Percentiles rank a stretch among this genome's conserved stretches.
These are phyloP conservation scores for Tringa solitaria DNA, from an alignment of 2,113 vertebrate genomes.

Conservation along the genomic window DNA sequence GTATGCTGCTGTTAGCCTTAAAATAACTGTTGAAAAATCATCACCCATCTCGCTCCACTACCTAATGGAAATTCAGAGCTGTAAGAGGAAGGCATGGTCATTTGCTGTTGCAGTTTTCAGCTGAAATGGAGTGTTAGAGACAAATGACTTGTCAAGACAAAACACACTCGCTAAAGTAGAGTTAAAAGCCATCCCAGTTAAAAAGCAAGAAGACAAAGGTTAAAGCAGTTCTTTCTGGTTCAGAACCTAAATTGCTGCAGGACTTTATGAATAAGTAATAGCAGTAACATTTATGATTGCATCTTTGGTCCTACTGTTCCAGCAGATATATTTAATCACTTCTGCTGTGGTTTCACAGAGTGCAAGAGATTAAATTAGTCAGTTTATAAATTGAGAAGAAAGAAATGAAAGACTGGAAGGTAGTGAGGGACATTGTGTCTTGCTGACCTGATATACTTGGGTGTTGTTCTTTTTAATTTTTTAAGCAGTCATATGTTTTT, in stretches of 20 bases:
- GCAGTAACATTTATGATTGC: background rate
- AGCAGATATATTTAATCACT: background rate
- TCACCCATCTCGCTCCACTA: background rate
- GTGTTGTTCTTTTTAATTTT: background rate
- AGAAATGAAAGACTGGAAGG: background rate
- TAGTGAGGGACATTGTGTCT: background rate
- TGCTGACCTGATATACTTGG: background rate
- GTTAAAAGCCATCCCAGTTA: background rate
- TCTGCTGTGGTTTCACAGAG: background rate
- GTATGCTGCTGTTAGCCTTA: background rate
- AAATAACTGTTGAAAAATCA: background rate
- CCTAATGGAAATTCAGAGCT: background rate
- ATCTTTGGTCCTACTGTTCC: background rate
- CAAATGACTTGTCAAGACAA: background rate
- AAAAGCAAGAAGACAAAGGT: background rate
- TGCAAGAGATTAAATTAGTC: background rate
- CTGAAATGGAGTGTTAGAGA: background rate
- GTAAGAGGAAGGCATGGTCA: background rate
- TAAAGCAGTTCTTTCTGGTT: background rate
- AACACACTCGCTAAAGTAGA: background rate
- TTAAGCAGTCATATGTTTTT: background rate
- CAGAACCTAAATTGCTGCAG: background rate
- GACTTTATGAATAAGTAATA: background rate
- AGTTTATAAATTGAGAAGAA: background rate
- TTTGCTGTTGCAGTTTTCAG: background rate